Conservation (phyloP, 2,797 vertebrate genomes). For the Tokudaia muenninki region DNA sequence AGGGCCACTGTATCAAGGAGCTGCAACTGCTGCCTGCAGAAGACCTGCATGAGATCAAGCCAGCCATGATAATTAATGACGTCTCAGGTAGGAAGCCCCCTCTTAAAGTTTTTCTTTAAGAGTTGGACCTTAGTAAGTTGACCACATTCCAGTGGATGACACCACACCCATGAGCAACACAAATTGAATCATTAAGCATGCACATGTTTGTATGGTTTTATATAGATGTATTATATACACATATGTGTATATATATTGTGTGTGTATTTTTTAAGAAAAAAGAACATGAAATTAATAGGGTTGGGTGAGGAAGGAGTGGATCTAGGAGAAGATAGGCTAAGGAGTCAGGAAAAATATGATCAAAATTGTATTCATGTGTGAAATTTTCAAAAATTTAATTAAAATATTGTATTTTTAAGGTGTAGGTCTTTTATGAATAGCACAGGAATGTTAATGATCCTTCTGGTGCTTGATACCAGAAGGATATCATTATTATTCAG, state of each 20-base stretch:
- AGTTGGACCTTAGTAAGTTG: not conserved
- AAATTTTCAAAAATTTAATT: not conserved
- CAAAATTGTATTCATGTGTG: not conserved
- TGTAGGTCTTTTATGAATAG: not conserved
- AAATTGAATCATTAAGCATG: not conserved
- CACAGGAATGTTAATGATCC: not conserved
- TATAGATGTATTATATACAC: too few species aligned
- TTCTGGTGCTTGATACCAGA: not conserved
- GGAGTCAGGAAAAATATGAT: not conserved
- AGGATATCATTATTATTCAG: not conserved
- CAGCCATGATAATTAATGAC: not conserved
- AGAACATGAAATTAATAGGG: not conserved
- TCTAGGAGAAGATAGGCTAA: not conserved
- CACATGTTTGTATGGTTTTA: too few species aligned
- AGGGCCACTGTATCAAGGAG: not conserved
- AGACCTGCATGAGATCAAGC: not conserved
- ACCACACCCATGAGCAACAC: not conserved
- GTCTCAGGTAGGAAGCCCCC: not conserved
- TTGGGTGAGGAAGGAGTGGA: not conserved
- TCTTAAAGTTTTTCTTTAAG: not conserved
- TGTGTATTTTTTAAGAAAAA: not conserved
- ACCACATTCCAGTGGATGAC: not conserved
- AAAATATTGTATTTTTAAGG: not conserved
- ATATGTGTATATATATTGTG: too few species aligned
- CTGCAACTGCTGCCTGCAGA: not conserved